Conservation (phyloP, 2,888 invertebrate genomes). For the Hyposoter dolosus region DNA sequence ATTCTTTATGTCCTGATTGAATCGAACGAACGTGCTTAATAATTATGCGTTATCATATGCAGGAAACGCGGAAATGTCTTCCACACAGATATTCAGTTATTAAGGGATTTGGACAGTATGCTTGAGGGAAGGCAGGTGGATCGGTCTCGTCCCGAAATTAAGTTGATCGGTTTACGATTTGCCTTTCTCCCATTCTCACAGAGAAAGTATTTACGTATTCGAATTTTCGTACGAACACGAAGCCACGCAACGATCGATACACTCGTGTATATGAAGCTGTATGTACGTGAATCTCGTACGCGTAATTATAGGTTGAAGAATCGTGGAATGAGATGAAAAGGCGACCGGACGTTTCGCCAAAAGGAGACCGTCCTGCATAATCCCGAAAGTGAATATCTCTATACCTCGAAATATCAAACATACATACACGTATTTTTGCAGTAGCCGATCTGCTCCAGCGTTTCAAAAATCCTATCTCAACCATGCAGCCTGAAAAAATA, state of each 20-base stretch:
- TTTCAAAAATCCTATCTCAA: conserved; percentile 42
- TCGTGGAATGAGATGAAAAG: conserved; percentile 65
- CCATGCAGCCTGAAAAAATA: conserved; percentile 43
- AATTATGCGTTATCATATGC: not conserved
- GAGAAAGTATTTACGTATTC: conserved; percentile 55
- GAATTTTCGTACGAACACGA: conserved; percentile 30
- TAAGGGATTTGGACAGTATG: not conserved
- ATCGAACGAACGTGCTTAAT: not conserved
- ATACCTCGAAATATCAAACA: conserved; percentile 16
- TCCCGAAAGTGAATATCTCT: not conserved
- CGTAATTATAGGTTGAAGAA: conserved; percentile 67
- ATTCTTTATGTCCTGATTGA: not conserved
- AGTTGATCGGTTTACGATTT: conserved; percentile 49
- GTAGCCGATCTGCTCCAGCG: conserved; percentile 49
- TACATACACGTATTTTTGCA: conserved; percentile 10
- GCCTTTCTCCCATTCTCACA: conserved; percentile 59
- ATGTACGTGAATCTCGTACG: conserved; percentile 19
- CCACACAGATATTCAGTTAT: conserved; percentile 16
- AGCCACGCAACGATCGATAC: conserved; percentile 12
- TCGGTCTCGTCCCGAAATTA: conserved; percentile 12
- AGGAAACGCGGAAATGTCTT: conserved; percentile 16
- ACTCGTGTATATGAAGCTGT: not conserved
- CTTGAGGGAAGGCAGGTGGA: conserved; percentile 52
- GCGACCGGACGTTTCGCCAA: conserved; percentile 52
- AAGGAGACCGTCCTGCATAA: conserved; percentile 40